phyloP scores from a whole-genome alignment of 1,140 invertebrate species.

The Dufourea novaeangliae region DNA sequence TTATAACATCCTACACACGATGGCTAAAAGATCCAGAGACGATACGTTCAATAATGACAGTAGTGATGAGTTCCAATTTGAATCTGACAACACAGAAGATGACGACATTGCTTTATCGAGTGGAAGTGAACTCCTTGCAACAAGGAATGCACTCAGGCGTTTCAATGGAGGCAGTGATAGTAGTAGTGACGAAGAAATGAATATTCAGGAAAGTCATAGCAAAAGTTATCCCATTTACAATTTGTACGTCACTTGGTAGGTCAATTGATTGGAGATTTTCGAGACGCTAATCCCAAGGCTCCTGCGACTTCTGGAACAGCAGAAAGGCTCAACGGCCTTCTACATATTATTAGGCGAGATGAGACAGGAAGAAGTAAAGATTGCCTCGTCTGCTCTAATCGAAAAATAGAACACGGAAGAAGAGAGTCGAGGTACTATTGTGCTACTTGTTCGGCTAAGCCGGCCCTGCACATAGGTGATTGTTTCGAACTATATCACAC shows the following conservation, averaged over 20 bases:
- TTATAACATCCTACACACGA: neutral
- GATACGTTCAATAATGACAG: conserved; percentile 9
- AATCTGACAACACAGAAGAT: conserved; percentile 9
- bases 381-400: conserved; percentile 32
- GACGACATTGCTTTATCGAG: conserved; percentile 3
- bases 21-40: too few species aligned
- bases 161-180: conserved; percentile 22
- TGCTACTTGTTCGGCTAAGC: conserved; percentile 37
- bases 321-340: conserved; percentile 34
- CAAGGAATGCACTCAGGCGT: conserved; percentile 5
- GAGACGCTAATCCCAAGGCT: conserved; percentile 7
- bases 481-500: conserved; percentile 38
- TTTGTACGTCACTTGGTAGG: conserved; percentile 33
- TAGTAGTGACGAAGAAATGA: conserved; percentile 10
- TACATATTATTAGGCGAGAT: conserved; percentile 31
- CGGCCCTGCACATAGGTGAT: conserved; percentile 35
- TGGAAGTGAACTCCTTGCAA: conserved; percentile 26
- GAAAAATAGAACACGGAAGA: conserved; percentile 30
- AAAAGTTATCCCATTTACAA: conserved; percentile 19
- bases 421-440: conserved; percentile 34
- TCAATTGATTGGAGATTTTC: conserved; percentile 37
- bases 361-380: conserved; percentile 34
- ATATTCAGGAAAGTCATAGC: conserved; percentile 16
- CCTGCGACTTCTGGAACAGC: conserved; percentile 24
- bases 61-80: conserved; percentile 5